These are phyloP conservation scores for Isaurus tuberculatus DNA, from an alignment of 92 coral and sea anemone genomes.

Conservation along the genomic window DNA sequence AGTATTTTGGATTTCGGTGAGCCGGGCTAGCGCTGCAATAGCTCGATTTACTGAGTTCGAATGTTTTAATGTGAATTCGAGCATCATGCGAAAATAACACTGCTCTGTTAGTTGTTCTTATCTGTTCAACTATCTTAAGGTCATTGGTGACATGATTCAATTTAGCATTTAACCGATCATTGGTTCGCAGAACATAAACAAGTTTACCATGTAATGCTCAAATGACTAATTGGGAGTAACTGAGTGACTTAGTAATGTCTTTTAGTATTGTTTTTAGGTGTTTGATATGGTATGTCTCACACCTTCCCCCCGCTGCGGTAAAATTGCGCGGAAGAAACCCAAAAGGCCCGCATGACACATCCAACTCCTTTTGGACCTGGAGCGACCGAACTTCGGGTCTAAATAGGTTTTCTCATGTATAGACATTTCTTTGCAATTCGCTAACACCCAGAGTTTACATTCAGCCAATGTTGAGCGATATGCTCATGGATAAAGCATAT, in stretches of 20 bases:
- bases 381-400: not conserved
- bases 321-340: not conserved
- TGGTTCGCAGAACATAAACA: not conserved
- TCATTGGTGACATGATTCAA: constrained; percentile 7
- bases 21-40: no score
- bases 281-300: not conserved
- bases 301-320: not conserved
- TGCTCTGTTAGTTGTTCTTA: not conserved
- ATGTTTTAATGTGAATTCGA: no score
- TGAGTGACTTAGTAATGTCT: constrained; percentile 9
- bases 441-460: constrained; percentile 13
- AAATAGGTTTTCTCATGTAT: not conserved
- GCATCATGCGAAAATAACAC: not conserved
- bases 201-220: constrained; percentile 16
- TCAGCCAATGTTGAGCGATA: not conserved
- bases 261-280: constrained; percentile 8
- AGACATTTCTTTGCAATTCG: not conserved
- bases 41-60: no score
- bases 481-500: not conserved
- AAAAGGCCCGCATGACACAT: constrained; percentile 6
- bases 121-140: not conserved
- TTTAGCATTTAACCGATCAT: not conserved
- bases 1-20: no score
- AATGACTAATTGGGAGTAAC: constrained; percentile 1
- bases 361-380: not conserved